Evolutionary conservation across 2,113 vertebrate species (phyloP).

Genomic region (Heterotis niloticus): DNA sequence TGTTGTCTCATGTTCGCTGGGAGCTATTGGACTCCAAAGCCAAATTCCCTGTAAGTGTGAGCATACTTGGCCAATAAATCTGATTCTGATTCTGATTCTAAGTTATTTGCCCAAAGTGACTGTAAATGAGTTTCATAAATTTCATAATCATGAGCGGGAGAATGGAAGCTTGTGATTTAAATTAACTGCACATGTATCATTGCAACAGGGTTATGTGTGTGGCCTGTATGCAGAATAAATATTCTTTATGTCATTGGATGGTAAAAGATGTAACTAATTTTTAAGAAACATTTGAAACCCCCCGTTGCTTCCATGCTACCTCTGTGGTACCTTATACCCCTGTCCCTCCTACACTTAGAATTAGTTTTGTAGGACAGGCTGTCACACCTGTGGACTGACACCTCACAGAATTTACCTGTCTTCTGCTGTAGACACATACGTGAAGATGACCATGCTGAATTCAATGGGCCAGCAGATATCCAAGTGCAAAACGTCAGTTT

Average conservation of each 20-base stretch:
- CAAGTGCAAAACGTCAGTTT: constrained; percentile 89
- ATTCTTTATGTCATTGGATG: background rate
- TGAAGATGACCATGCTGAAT: constrained; percentile 91
- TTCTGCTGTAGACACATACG: constrained; percentile 79
- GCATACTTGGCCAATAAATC: too few species aligned
- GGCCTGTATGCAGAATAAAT: background rate
- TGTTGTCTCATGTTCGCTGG: too few species aligned
- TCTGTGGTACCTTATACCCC: too few species aligned
- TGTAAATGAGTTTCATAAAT: too few species aligned
- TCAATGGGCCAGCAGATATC: constrained; percentile 98
- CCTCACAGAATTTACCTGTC: background rate
- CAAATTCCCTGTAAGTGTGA: too few species aligned
- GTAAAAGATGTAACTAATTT: background rate
- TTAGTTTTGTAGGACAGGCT: background rate
- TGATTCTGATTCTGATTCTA: too few species aligned
- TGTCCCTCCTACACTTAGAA: background rate
- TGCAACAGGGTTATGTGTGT: too few species aligned
- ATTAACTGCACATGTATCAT: too few species aligned
- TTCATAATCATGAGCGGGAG: too few species aligned
- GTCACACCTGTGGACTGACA: background rate
- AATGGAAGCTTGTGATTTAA: background rate
- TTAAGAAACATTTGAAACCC: background rate
- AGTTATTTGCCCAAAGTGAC: too few species aligned
- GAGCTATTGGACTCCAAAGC: too few species aligned
- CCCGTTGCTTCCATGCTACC: too few species aligned